phyloP scores from a whole-genome alignment of 1,140 invertebrate genomes.

The Heliothis virescens region DNA sequence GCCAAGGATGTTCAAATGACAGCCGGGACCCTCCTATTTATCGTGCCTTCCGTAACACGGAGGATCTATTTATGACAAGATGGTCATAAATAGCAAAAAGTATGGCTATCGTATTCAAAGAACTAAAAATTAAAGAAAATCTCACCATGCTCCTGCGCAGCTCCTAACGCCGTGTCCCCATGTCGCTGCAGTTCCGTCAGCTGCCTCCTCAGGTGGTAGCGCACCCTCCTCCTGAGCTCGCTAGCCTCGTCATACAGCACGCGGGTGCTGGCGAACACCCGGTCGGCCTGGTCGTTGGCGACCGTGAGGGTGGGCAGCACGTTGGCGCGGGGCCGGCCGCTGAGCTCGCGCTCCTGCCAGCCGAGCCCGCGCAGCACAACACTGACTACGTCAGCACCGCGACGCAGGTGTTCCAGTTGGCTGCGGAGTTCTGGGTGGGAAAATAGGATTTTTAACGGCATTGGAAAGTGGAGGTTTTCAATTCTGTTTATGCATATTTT shows the following conservation, averaged over 20 bases:
- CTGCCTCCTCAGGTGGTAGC: constrained; percentile 64
- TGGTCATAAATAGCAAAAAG: too few relatives aligned
- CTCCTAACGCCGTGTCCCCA: constrained; percentile 80
- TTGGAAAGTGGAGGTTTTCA: background rate
- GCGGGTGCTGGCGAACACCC: constrained; percentile 84
- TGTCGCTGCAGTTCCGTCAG: constrained; percentile 78
- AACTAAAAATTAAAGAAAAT: background rate
- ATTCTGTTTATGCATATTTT: background rate
- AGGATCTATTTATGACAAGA: too few relatives aligned
- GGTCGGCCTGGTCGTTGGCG: constrained; percentile 72
- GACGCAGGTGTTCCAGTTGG: constrained; percentile 70
- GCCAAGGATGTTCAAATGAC: too few relatives aligned
- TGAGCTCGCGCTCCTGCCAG: constrained; percentile 76
- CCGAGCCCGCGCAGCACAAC: constrained; percentile 74
- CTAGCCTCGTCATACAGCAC: constrained; percentile 85
- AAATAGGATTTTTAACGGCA: background rate
- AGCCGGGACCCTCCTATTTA: too few relatives aligned
- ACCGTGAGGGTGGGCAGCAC: constrained; percentile 57
- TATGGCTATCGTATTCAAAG: background rate
- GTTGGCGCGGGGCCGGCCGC: constrained; percentile 62
- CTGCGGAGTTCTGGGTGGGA: constrained; percentile 68
- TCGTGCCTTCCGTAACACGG: too few relatives aligned
- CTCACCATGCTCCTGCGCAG: constrained; percentile 80
- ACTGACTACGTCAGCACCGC: constrained; percentile 72
- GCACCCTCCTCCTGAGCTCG: constrained; percentile 76